Conservation (phyloP, 1,140 invertebrate genomes). For the Heliothis subflexa region DNA sequence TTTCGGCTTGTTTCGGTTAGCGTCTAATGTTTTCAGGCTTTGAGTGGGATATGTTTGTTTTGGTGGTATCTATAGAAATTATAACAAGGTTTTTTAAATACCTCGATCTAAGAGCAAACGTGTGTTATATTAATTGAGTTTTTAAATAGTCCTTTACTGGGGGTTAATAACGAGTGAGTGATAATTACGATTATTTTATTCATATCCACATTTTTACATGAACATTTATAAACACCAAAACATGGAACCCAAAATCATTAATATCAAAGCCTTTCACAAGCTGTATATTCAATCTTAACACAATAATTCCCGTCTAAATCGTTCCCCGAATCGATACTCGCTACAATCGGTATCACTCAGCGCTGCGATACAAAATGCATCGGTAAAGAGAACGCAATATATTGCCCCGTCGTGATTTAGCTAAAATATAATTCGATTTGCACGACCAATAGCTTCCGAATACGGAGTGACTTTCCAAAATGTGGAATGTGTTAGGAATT, state of each 20-base stretch:
- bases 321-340: conserved; percentile 1
- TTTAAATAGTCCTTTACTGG: background rate
- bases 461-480: conserved; percentile 36
- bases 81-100: background rate
- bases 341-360: conserved; percentile 34
- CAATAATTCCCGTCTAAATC: background rate
- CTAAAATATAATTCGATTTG: conserved; percentile 60
- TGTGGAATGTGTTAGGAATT: conserved; percentile 12
- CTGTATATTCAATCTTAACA: background rate
- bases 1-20: conserved; percentile 12
- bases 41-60: conserved; percentile 7
- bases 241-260: background rate
- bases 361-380: conserved; percentile 38
- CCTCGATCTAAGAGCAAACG: background rate
- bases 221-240: no score
- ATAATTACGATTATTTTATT: no score
- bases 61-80: background rate
- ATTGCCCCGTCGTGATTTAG: conserved; percentile 58
- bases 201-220: background rate
- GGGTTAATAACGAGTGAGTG: background rate
- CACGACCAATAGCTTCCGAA: conserved; percentile 48
- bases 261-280: background rate
- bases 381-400: conserved; percentile 39
- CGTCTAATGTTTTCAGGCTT: conserved; percentile 17
- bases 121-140: background rate